phyloP scores from a whole-genome alignment of 1,140 invertebrate species.

The Aphis gossypii region DNA sequence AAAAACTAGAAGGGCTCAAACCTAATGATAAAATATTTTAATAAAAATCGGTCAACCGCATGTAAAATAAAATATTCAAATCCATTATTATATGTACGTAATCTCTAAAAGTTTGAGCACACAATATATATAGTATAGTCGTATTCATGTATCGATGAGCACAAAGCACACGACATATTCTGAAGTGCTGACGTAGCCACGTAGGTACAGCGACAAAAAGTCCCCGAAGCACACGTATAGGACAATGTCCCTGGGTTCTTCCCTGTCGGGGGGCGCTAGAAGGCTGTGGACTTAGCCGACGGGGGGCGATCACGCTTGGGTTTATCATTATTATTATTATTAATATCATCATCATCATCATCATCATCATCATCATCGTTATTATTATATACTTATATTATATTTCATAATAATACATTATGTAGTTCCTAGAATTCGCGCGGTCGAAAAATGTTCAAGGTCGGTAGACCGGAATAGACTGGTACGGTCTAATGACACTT shows the following conservation, averaged over 20 bases:
- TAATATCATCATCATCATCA: no score
- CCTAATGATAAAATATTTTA: not conserved
- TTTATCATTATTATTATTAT: not conserved
- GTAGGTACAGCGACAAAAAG: not conserved
- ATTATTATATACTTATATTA: no score
- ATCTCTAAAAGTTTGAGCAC: not conserved
- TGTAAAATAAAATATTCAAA: not conserved
- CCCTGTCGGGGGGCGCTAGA: conserved; percentile 13
- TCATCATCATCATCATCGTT: no score
- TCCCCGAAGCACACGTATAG: not conserved
- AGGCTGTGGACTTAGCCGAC: not conserved
- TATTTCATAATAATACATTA: not conserved
- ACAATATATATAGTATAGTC: not conserved
- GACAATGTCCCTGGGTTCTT: not conserved
- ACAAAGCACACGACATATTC: not conserved
- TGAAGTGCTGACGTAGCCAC: not conserved
- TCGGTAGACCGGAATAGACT: conserved; percentile 23
- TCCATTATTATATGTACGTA: not conserved
- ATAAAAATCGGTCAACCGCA: not conserved
- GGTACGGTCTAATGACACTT: conserved; percentile 2
- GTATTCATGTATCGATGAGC: not conserved
- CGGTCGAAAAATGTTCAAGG: conserved; percentile 5
- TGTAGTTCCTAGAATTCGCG: not conserved
- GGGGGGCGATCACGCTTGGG: not conserved
- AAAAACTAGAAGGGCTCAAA: no score